Base-by-base conservation (phyloP, 1,140 invertebrate species). In the Meloidogyne floridensis region DNA sequence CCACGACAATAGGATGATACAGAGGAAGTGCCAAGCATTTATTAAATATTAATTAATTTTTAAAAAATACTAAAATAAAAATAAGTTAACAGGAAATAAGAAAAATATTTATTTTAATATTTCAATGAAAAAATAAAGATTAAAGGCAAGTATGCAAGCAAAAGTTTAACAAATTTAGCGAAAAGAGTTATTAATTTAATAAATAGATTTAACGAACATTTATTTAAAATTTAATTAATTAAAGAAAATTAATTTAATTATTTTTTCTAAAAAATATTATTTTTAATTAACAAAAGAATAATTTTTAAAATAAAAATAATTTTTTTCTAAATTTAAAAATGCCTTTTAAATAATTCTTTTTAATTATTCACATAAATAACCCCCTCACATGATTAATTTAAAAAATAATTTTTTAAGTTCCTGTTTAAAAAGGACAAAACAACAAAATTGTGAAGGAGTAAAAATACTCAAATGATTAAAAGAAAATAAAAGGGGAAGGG, bases 381-480 rank as follows among this genome's bases (percentile, higher is more conserved):
- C 11, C 32, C 32, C 32, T 32, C 47, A 47, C 47, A 47, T 65
- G 5, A 65, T 65, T 65, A 65, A 65, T 65, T 65, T 6, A 65
- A n/a, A 65, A 65, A n/a, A 65, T n/a, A 65, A 65, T 65, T n/a
- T n/a, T 65, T 65, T 65, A 65, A 65, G 15, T 65, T 18, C 59
- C n/a, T n/a, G 15, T n/a, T 65, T 65, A 32, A 32, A 65, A 65
- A 65, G 59, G 59, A 65, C 59, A 65, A 65, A 65, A 65, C 6
- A 65, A 65, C 15, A 65, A n/a, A n/a, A 47, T 47, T 47, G 47
- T 47, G 47, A 18, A 65, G 7, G 1, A 65, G 59, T n/a, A n/a
- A 65, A n/a, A 65, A 3, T 15, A 59, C 32, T 15, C 2, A 59
- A 59, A 59, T 15, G 15, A 15, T 15, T 59, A 15, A 59, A 59